A percentile compares a stretch with the other conserved stretches of the same genome.
Evolutionary conservation across 1,140 invertebrate species (phyloP).

Genomic region (Macrotrachela quadricornifera): DNA sequence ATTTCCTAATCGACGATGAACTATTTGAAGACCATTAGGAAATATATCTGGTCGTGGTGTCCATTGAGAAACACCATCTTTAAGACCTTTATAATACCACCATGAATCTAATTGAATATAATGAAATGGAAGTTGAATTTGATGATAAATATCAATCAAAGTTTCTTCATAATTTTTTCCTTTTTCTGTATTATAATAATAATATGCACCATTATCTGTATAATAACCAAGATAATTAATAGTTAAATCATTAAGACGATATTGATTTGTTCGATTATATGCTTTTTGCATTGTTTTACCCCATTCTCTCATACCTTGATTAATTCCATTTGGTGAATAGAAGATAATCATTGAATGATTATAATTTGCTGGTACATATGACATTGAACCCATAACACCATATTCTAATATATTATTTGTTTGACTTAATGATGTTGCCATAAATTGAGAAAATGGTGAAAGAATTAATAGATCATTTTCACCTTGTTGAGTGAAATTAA

Average conservation of each 20-base stretch:
- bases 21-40: no score
- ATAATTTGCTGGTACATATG: constrained; percentile 13
- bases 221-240: constrained; percentile 16
- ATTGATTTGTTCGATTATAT: no score
- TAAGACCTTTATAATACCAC: no score
- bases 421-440: constrained; percentile 7
- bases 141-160: constrained; percentile 6
- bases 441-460: constrained; percentile 7
- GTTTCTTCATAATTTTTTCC: constrained; percentile 9
- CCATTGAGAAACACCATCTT: no score
- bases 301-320: no score
- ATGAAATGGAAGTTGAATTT: constrained; percentile 8
- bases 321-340: constrained; percentile 13
- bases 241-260: constrained; percentile 13
- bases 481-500: no score
- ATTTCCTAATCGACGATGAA: no score
- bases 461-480: not conserved
- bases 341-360: constrained; percentile 13
- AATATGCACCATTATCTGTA: constrained; percentile 15
- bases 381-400: constrained; percentile 17
- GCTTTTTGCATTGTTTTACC: no score
- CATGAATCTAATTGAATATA: constrained; percentile 21
- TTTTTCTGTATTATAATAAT: constrained; percentile 11
- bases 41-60: no score
- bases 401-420: no score